A percentile compares a stretch with the other conserved stretches of the same genome.
Evolutionary conservation across 2,113 vertebrate genomes (phyloP).

Genomic region (Tauraco erythrolophus): DNA sequence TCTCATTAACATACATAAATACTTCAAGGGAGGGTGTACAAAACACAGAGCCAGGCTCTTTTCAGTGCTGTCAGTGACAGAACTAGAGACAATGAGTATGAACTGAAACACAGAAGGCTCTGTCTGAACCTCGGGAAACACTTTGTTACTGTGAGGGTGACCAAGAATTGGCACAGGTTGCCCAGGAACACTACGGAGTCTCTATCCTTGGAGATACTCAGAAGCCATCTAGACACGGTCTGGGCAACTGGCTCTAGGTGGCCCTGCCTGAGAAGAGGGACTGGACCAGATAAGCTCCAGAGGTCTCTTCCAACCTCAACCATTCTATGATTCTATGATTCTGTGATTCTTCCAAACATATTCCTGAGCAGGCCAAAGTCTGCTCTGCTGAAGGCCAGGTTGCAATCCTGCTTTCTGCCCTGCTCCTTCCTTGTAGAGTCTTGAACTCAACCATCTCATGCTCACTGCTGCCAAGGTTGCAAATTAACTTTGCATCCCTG

Average conservation of each 20-base stretch:
- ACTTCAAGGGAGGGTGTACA: too few species aligned
- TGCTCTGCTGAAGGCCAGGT: neutral
- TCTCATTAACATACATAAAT: too few species aligned
- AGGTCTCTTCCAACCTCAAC: neutral
- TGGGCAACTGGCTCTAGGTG: neutral
- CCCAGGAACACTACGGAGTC: neutral
- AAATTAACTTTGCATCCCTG: neutral
- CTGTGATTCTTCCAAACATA: neutral
- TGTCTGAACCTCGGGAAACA: neutral
- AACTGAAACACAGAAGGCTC: neutral
- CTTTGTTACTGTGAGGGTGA: neutral
- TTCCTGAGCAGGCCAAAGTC: neutral
- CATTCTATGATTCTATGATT: neutral
- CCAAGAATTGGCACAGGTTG: neutral
- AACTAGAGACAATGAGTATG: neutral
- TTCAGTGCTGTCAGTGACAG: neutral
- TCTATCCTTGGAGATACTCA: neutral
- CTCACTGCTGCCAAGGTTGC: neutral
- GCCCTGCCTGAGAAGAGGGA: too few species aligned
- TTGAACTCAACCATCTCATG: neutral
- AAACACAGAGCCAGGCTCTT: too few species aligned
- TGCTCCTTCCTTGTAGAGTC: neutral
- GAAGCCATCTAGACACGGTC: neutral
- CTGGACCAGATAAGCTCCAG: neutral
- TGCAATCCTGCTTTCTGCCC: neutral